phyloP scores from a whole-genome alignment of 2,113 vertebrate genomes.

The Coptodon rendalli region DNA sequence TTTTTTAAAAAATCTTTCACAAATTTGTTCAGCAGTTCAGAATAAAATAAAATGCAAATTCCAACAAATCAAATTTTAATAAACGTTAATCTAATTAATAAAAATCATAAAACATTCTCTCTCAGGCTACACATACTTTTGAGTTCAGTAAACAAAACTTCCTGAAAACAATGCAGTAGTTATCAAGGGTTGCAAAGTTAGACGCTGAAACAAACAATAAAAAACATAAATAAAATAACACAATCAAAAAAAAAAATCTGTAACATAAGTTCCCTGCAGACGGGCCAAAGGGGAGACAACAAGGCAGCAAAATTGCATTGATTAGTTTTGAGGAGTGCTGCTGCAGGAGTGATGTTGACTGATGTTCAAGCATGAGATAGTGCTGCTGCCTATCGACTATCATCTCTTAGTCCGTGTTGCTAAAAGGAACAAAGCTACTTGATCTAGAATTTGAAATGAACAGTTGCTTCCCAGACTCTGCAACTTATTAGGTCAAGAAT shows the following conservation, averaged over 20 bases:
- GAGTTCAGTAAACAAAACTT: background rate
- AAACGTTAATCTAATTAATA: background rate
- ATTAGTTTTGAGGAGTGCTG: background rate
- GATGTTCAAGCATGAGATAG: background rate
- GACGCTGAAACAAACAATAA: background rate
- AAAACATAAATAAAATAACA: background rate
- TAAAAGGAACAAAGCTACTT: background rate
- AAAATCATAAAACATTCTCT: background rate
- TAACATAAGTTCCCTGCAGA: background rate
- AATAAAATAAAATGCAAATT: background rate
- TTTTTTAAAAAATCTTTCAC: background rate
- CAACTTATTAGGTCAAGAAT: background rate
- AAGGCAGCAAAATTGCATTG: background rate
- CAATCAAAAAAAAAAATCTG: background rate
- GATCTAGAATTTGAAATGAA: background rate
- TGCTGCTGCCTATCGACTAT: background rate
- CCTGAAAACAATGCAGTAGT: background rate
- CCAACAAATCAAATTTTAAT: background rate
- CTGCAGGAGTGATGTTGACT: background rate
- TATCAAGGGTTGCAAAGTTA: background rate
- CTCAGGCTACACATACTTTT: background rate
- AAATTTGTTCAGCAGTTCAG: conserved; percentile 11
- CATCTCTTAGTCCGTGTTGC: background rate
- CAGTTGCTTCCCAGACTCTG: background rate
- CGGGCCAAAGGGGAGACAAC: background rate